Conservation (phyloP, 2,888 invertebrate genomes). For the Panorpa germanica region DNA sequence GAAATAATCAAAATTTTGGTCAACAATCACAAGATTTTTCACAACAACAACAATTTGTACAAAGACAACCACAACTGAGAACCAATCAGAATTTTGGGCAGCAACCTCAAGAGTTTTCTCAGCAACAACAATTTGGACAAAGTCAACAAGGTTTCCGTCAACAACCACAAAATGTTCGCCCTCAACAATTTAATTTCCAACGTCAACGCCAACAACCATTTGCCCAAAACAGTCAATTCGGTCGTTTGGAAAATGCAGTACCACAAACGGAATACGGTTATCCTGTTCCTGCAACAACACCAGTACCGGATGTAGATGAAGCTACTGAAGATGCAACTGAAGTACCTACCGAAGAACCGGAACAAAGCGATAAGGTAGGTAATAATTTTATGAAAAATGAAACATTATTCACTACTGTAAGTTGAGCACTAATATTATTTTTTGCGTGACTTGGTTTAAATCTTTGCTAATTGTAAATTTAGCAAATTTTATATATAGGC, state of each 20-base stretch:
- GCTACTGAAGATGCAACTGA: no score
- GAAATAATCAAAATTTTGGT: no score
- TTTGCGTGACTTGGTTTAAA: no score
- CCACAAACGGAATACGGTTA: background rate
- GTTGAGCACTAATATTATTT: no score
- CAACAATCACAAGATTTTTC: slow-evolving; percentile 1
- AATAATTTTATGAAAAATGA: no score
- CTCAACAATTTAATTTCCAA: slow-evolving; percentile 7
- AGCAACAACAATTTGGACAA: slow-evolving; percentile 5
- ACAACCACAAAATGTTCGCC: background rate
- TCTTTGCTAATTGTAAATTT: no score
- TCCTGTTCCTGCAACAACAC: slow-evolving; percentile 8
- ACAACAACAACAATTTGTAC: slow-evolving; percentile 3
- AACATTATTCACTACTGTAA: no score
- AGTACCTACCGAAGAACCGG: no score
- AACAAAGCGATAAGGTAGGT: no score
- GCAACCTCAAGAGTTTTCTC: background rate
- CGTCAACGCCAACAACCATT: slow-evolving; percentile 8
- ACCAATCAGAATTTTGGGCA: no score
- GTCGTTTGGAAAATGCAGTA: slow-evolving; percentile 7
- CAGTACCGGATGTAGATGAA: slow-evolving; percentile 4
- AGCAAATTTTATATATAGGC: no score
- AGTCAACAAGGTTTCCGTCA: slow-evolving; percentile 6
- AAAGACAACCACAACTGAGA: background rate
- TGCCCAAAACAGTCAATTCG: slow-evolving; percentile 5